Evolutionary conservation across 2,797 vertebrate species (phyloP), one percentile per base, ranked within the genome.

Genomic region (Leuciscus waleckii): DNA sequence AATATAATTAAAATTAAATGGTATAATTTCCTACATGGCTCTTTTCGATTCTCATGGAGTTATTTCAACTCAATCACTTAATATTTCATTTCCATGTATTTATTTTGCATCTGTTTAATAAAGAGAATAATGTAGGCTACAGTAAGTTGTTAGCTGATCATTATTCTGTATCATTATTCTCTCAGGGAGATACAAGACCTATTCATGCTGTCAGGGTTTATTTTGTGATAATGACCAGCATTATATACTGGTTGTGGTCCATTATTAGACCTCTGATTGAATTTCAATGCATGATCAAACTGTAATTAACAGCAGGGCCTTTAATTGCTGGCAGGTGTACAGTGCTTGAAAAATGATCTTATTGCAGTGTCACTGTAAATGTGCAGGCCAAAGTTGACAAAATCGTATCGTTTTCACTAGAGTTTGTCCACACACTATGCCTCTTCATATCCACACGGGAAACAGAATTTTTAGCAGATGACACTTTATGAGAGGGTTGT

Each of bases 401-500:
- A 75, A 82, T 49, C 39, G 13, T 58, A 65, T 82, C 56, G 23
- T 61, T 82, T 82, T n/a, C 80, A 67, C 73, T 37, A 29, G 32
- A 77, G 73, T 84, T 84, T 78, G 37, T 79, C 83, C 75, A 58
- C 75, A 65, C 74, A 84, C 49, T 8, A 21, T 49, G 37, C 65
- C 75, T 84, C 83, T 71, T 58, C 67, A 84, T 35, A 78, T 68
- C 37, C 37, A 32, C 63, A 23, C 1, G 14, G n/a, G 2, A 78
- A 84, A 70, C 49, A 2, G 41, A 49, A 26, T 54, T 83, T 76
- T 76, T 51, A 75, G 63, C 49, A 56, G 65, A 54, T 84, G 65
- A 70, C 65, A 84, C 74, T 79, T 71, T 70, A 58, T 32, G 70
- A 79, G 83, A 46, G 75, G 83, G 26, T 35, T 84, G 83, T 70